These are phyloP conservation scores for Kuschelorhynchus macadamiae DNA, from an alignment of 2,888 invertebrate species.

Conservation along the genomic window DNA sequence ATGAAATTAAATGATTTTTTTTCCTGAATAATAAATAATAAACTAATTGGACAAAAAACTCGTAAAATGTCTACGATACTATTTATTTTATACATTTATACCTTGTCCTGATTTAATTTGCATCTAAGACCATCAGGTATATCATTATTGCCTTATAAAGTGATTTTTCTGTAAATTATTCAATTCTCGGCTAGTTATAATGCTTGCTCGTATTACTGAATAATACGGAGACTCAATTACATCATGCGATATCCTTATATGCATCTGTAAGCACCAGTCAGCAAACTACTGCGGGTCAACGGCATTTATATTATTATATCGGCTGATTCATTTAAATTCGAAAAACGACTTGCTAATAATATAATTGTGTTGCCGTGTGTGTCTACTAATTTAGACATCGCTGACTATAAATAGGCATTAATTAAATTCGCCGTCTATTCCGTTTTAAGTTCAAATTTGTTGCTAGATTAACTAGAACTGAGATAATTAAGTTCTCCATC, in stretches of 20 bases:
- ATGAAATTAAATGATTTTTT: no score
- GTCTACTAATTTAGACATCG: slow-evolving; percentile 8
- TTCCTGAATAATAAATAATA: no score
- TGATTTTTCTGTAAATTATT: background rate
- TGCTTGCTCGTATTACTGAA: slow-evolving; percentile 11
- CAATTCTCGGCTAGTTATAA: background rate
- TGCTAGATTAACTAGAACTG: no score
- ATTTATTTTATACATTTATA: no score
- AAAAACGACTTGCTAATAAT: slow-evolving; percentile 16
- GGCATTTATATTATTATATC: slow-evolving; percentile 16
- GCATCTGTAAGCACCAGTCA: slow-evolving; percentile 16
- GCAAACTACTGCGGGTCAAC: slow-evolving; percentile 29
- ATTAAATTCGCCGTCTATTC: background rate
- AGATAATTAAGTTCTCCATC: no score
- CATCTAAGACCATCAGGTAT: no score
- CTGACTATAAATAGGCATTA: background rate
- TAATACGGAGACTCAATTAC: slow-evolving; percentile 12
- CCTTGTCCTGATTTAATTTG: no score
- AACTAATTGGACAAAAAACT: no score
- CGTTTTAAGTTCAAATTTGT: no score
- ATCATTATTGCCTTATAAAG: slow-evolving; percentile 1
- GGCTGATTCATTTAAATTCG: slow-evolving; percentile 36
- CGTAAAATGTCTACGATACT: no score
- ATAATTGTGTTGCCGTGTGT: slow-evolving; percentile 2
- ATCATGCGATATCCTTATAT: slow-evolving; percentile 15